Evolutionary conservation across 2,797 vertebrate genomes (phyloP).

Genomic region (Trichosurus vulpecula): DNA sequence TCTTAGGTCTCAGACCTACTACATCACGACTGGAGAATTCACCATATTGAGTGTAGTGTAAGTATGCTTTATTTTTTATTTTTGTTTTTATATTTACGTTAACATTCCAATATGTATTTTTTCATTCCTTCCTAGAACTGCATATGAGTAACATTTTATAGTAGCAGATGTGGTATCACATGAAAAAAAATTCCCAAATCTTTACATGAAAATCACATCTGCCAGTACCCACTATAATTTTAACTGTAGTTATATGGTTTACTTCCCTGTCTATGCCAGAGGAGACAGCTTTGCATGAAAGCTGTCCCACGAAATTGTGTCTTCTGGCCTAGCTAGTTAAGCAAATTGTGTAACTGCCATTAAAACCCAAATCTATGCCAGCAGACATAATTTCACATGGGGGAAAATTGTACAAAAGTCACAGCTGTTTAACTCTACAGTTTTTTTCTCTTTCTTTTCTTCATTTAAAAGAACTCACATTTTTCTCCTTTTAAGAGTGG

Average conservation of each 20-base stretch:
- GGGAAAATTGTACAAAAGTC: slow-evolving; percentile 69
- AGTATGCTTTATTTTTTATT: slow-evolving; percentile 30
- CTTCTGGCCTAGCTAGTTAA: slow-evolving; percentile 76
- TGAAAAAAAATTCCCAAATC: slow-evolving; percentile 60
- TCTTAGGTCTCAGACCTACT: slow-evolving; percentile 13
- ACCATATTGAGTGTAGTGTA: slow-evolving; percentile 26
- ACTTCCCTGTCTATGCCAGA: slow-evolving; percentile 46
- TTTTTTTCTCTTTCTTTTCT: slow-evolving; percentile 53
- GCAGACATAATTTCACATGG: slow-evolving; percentile 73
- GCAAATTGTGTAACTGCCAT: slow-evolving; percentile 73
- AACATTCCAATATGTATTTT: not conserved
- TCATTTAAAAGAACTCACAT: slow-evolving; percentile 15
- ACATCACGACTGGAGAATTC: not conserved
- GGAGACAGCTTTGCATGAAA: slow-evolving; percentile 61
- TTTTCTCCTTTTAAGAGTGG: slow-evolving; percentile 47
- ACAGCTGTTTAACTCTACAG: slow-evolving; percentile 66
- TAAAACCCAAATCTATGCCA: slow-evolving; percentile 71
- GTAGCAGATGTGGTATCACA: slow-evolving; percentile 69
- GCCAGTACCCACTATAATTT: slow-evolving; percentile 45
- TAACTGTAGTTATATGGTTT: slow-evolving; percentile 32
- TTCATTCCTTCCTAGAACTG: slow-evolving; percentile 44
- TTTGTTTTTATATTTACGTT: slow-evolving; percentile 25
- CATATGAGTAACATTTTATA: slow-evolving; percentile 50
- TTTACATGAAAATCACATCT: slow-evolving; percentile 69
- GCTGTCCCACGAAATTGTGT: slow-evolving; percentile 66